Percentiles rank a stretch among this genome's conserved stretches.
phyloP scores from a whole-genome alignment of 2,888 invertebrate genomes.

The Mongoloraphidia duomilia region DNA sequence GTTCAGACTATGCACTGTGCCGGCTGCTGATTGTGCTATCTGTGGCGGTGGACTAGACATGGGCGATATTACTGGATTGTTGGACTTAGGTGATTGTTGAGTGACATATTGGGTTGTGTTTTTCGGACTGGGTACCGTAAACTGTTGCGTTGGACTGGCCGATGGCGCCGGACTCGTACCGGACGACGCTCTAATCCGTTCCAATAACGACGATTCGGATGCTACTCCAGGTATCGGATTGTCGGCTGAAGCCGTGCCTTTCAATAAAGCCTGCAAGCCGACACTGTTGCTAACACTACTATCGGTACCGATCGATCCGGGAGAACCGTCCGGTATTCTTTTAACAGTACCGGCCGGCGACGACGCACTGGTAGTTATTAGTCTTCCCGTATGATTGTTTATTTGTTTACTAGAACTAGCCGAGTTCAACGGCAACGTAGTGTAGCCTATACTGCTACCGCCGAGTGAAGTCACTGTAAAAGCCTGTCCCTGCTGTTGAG shows the following conservation, averaged over 20 bases:
- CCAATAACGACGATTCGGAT: slow-evolving; percentile 34
- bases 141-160: slow-evolving; percentile 20
- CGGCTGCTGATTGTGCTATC: slow-evolving; percentile 20
- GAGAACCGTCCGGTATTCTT: background rate
- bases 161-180: slow-evolving; percentile 17
- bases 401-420: slow-evolving; percentile 6
- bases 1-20: slow-evolving; percentile 55
- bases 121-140: slow-evolving; percentile 21
- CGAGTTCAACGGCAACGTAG: slow-evolving; percentile 24
- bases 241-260: slow-evolving; percentile 43
- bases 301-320: background rate
- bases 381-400: slow-evolving; percentile 13
- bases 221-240: slow-evolving; percentile 39
- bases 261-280: slow-evolving; percentile 40
- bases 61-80: slow-evolving; percentile 33
- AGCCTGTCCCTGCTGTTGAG: slow-evolving; percentile 24
- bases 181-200: slow-evolving; percentile 35
- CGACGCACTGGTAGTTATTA: slow-evolving; percentile 6
- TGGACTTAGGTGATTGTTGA: slow-evolving; percentile 20
- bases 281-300: slow-evolving; percentile 24
- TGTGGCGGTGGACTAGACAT: slow-evolving; percentile 42
- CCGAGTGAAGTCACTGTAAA: slow-evolving; percentile 27
- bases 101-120: slow-evolving; percentile 6
- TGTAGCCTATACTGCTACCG: slow-evolving; percentile 23
- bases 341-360: slow-evolving; percentile 1